These are phyloP conservation scores for Trichopria drosophilae DNA, from an alignment of 2,888 invertebrate species.

Conservation along the genomic window DNA sequence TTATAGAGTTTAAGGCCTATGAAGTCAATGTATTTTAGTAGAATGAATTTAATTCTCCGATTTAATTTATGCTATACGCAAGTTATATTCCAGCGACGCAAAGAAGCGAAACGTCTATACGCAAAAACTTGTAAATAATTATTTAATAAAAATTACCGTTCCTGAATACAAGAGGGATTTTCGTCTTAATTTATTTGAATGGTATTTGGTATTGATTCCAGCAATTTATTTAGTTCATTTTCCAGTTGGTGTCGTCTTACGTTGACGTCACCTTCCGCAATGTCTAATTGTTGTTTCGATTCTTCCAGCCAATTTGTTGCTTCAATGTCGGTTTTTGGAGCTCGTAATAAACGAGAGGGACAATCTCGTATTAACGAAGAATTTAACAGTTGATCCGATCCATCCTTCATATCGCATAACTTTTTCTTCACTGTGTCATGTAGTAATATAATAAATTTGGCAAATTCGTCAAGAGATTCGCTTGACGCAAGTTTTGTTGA, in stretches of 20 bases:
- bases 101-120: slow-evolving; percentile 41
- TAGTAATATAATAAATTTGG: slow-evolving; percentile 40
- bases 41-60: slow-evolving; percentile 44
- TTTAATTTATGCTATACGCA: slow-evolving; percentile 45
- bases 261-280: slow-evolving; percentile 27
- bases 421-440: slow-evolving; percentile 39
- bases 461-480: slow-evolving; percentile 33
- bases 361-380: slow-evolving; percentile 28
- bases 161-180: slow-evolving; percentile 31
- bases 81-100: slow-evolving; percentile 47
- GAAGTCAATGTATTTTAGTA: slow-evolving; percentile 55
- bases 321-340: slow-evolving; percentile 31
- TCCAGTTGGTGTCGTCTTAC: slow-evolving; percentile 33
- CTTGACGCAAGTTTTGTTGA: slow-evolving; percentile 10
- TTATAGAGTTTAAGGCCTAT: slow-evolving; percentile 50
- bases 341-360: slow-evolving; percentile 38
- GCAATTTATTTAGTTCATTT: slow-evolving; percentile 36
- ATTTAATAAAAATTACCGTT: slow-evolving; percentile 54
- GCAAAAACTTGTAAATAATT: slow-evolving; percentile 53
- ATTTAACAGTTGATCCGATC: background rate
- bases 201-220: slow-evolving; percentile 41
- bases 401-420: slow-evolving; percentile 31
- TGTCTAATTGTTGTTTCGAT: slow-evolving; percentile 25
- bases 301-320: slow-evolving; percentile 29
- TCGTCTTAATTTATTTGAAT: slow-evolving; percentile 23